These are phyloP conservation scores for Cyanoderma ruficeps DNA, from an alignment of 2,113 vertebrate genomes.

Conservation along the genomic window DNA sequence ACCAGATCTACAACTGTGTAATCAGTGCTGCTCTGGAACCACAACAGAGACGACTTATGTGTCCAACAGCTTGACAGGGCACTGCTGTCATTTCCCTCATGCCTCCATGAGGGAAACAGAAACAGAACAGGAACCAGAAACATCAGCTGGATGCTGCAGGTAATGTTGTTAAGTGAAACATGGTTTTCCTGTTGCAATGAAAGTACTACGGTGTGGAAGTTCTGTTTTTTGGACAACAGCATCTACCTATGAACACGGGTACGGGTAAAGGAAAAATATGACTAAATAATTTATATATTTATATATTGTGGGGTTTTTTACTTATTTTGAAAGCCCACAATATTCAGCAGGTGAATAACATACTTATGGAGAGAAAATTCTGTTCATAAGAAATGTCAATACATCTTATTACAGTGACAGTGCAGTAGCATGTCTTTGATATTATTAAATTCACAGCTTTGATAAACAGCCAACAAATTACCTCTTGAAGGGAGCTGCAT, in stretches of 20 bases:
- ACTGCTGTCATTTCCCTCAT: neutral
- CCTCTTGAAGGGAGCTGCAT: constrained; percentile 64
- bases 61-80: neutral
- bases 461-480: constrained; percentile 75
- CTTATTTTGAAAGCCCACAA: neutral
- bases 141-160: neutral
- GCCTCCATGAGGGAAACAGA: too few relatives aligned
- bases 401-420: constrained; percentile 43
- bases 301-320: fast-evolving
- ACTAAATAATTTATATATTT: neutral
- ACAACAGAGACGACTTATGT: neutral
- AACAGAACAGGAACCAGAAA: neutral
- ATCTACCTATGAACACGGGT: neutral
- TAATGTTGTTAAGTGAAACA: neutral
- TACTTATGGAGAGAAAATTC: neutral
- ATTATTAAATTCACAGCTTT: constrained; percentile 76
- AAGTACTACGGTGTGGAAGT: neutral
- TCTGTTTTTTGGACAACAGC: neutral
- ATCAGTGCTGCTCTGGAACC: neutral
- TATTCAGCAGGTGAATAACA: constrained; percentile 16
- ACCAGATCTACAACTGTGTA: neutral
- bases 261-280: neutral
- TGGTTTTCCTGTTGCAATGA: neutral
- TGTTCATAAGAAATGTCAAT: constrained; percentile 33
- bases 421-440: constrained; percentile 4